These are phyloP conservation scores for Centropus bengalensis DNA, from an alignment of 2,113 vertebrate species.

Conservation along the genomic window DNA sequence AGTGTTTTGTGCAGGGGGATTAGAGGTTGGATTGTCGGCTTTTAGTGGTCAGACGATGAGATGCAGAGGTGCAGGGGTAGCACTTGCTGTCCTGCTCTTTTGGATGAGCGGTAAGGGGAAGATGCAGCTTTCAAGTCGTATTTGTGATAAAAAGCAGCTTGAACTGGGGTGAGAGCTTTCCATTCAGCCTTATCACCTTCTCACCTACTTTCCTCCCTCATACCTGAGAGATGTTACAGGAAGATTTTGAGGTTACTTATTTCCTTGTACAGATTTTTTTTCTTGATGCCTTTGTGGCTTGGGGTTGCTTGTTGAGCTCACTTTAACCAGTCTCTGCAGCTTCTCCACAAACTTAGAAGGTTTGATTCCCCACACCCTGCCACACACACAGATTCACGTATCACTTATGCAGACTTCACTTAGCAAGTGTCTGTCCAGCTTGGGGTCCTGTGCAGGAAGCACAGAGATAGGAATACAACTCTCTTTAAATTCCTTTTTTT, in stretches of 20 bases:
- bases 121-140: not conserved
- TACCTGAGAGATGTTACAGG: not conserved
- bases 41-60: not conserved
- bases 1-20: not conserved
- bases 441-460: not conserved
- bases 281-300: not conserved
- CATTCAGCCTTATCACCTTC: not conserved
- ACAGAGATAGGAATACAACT: not conserved
- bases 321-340: not conserved
- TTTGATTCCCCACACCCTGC: not conserved
- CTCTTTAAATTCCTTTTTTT: no score
- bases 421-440: not conserved
- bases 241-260: not conserved
- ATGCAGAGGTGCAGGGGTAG: not conserved
- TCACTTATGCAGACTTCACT: not conserved
- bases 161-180: not conserved
- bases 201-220: not conserved
- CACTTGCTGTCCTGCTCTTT: not conserved
- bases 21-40: not conserved
- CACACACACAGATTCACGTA: fast-evolving
- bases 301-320: not conserved
- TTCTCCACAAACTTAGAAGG: not conserved
- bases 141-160: not conserved
- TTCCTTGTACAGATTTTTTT: not conserved
- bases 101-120: not conserved